Conservation (phyloP, 1,140 invertebrate genomes). For the Drosophila ficusphila region DNA sequence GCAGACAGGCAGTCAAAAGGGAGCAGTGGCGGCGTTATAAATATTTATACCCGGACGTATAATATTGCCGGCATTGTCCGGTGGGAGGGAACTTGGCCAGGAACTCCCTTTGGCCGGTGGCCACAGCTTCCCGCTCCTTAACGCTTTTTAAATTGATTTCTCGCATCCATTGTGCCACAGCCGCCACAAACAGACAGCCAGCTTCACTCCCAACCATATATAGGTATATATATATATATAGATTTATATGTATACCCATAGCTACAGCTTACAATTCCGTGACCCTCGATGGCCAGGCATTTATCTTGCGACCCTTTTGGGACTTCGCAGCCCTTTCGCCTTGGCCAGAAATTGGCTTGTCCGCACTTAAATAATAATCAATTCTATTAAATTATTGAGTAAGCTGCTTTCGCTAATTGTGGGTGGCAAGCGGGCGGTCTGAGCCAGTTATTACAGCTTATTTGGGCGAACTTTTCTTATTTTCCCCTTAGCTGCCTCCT, state of each 20-base stretch:
- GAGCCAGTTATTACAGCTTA: constrained; percentile 58
- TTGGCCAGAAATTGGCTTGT: constrained; percentile 58
- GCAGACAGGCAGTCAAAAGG: constrained; percentile 29
- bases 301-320: constrained; percentile 67
- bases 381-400: constrained; percentile 79
- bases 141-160: constrained; percentile 77
- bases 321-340: constrained; percentile 15
- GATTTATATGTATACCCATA: not conserved
- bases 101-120: constrained; percentile 6
- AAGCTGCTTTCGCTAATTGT: constrained; percentile 71
- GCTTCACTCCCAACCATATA: constrained; percentile 18
- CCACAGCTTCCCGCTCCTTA: constrained; percentile 36
- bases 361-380: constrained; percentile 82
- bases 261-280: constrained; percentile 11
- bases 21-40: constrained; percentile 56
- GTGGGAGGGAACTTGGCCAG: not conserved
- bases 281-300: constrained; percentile 33
- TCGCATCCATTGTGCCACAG: constrained; percentile 58
- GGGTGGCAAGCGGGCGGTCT: constrained; percentile 22
- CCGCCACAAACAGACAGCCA: constrained; percentile 34
- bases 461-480: constrained; percentile 65
- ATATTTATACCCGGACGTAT: constrained; percentile 74
- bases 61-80: constrained; percentile 64
- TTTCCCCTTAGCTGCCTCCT: constrained; percentile 42
- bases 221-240: constrained; percentile 2